Percentiles rank a stretch among this genome's conserved stretches.
These are phyloP conservation scores for Prolemur simus DNA, from an alignment of 2,113 vertebrate species.

Conservation along the genomic window DNA sequence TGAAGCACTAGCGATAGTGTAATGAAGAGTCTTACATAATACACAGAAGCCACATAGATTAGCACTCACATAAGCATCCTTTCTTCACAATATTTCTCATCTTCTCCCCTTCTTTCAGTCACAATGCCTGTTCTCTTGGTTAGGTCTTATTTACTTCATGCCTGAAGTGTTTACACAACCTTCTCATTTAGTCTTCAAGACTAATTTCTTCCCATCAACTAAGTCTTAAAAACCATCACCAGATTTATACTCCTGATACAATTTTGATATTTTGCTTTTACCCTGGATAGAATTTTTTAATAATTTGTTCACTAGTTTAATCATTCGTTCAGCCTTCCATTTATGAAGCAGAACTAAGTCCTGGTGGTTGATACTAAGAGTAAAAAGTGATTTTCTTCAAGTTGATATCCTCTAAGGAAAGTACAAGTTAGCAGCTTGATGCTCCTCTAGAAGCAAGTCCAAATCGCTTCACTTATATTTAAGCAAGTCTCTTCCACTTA, in stretches of 20 bases:
- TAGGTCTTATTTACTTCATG: not conserved
- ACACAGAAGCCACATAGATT: not conserved
- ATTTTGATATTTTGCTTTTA: not conserved
- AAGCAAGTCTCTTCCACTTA: not conserved
- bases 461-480: not conserved
- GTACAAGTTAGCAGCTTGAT: not conserved
- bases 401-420: not conserved
- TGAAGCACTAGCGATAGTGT: not conserved
- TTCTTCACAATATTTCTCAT: not conserved
- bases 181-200: not conserved
- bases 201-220: not conserved
- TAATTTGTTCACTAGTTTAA: not conserved
- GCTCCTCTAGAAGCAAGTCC: not conserved
- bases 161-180: not conserved
- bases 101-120: not conserved
- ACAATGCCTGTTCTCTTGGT: rapidly evolving
- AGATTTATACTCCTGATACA: not conserved
- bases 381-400: not conserved
- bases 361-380: not conserved
- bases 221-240: not conserved
- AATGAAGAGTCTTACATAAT: rapidly evolving
- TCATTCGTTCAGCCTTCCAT: not conserved
- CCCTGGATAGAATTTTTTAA: not conserved
- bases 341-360: not conserved
- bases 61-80: not conserved